Conservation (phyloP, 2,888 invertebrate species). For the Hyposoter didymator region DNA sequence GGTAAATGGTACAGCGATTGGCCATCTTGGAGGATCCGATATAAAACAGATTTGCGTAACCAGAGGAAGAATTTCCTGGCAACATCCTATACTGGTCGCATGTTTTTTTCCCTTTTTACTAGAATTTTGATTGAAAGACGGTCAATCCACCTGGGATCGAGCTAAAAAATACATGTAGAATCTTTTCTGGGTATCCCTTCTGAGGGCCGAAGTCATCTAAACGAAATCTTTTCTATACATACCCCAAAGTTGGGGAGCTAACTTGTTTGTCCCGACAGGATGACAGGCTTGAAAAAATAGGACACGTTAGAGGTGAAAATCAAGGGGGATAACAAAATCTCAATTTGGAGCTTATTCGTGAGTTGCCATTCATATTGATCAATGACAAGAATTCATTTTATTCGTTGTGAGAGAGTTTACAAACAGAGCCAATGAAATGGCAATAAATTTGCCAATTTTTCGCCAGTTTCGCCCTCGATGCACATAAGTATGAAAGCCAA, state of each 20-base stretch:
- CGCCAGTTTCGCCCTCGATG: background rate
- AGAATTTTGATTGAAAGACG: slow-evolving; percentile 37
- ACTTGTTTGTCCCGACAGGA: slow-evolving; percentile 1
- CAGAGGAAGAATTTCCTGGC: slow-evolving; percentile 27
- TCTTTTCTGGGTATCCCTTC: background rate
- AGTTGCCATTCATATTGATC: background rate
- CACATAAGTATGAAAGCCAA: slow-evolving; percentile 1
- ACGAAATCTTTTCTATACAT: slow-evolving; percentile 11
- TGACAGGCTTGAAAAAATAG: slow-evolving; percentile 1
- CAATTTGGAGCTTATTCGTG: background rate
- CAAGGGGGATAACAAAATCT: slow-evolving; percentile 6
- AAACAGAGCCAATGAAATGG: background rate
- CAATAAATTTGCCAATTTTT: background rate
- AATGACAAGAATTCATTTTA: background rate
- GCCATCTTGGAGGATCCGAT: slow-evolving; percentile 18
- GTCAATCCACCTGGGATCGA: slow-evolving; percentile 27
- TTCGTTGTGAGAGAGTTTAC: background rate
- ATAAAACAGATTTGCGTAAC: slow-evolving; percentile 45
- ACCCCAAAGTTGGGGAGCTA: background rate
- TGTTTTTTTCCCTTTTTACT: slow-evolving; percentile 8
- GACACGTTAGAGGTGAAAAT: background rate
- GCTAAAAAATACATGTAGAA: slow-evolving; percentile 10
- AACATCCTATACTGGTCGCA: background rate
- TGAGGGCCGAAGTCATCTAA: slow-evolving; percentile 4
- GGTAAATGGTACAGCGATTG: slow-evolving; percentile 37